Evolutionary conservation across 2,797 vertebrate species (phyloP), one percentile per base, ranked within the genome.

Genomic region (Phataginus tetradactyla): DNA sequence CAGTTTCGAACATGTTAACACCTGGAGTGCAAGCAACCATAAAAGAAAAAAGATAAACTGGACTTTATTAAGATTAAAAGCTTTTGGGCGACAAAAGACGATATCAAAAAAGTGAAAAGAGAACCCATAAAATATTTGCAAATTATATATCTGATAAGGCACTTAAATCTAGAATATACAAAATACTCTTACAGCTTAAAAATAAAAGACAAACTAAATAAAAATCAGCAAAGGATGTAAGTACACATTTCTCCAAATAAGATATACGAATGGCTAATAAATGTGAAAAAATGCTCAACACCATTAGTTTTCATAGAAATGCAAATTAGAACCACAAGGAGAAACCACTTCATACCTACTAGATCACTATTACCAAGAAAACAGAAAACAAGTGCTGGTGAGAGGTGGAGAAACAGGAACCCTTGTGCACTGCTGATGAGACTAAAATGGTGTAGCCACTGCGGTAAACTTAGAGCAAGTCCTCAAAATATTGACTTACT

Each of bases 31-130:
- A 79, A 86, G n/a, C 32, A 55, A 89, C 51, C 18, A 55, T 45
- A 69, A 49, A 34, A 88, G 21, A 53, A 57, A 74, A 68, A 74
- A 74, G 8, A 83, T 15, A 45, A 39, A 77, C 1, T 68, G 39
- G 17, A 83, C 55, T 88, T 87, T 4, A 57, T 61, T 71, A 92
- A 75, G 83, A 69, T 68, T 92, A 87, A 68, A 95, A 75, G n/a
- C 1, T 49, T 64, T 59, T 81, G 37, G 61, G 61, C 51, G 53
- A 29, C 37, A 51, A 75, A 88, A 55, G n/a, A 49, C 5, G 88
- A 57, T 64, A 77, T 32, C 51, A 69, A 69, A n/a, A 87, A 81
- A 91, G 23, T 34, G 11, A 53, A 75, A 71, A 34, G 18, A 75
- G n/a, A 87, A 42, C 29, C 4, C 27, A 87, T 14, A 72, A 75